Percentiles rank a stretch among this genome's conserved stretches.
These are phyloP conservation scores for Girardinus metallicus DNA, from an alignment of 2,797 vertebrate species.

Conservation along the genomic window DNA sequence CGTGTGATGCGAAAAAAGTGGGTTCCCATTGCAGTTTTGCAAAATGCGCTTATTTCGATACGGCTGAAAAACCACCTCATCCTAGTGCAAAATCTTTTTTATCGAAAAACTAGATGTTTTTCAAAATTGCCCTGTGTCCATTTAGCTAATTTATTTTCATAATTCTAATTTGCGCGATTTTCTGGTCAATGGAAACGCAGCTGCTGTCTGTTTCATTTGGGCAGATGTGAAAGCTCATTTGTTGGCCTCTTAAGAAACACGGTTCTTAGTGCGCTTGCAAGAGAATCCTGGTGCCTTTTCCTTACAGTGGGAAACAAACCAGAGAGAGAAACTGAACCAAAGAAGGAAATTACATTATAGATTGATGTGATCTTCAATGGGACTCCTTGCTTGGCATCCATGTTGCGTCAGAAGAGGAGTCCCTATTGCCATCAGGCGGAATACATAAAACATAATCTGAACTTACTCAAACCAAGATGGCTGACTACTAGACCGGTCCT, in stretches of 20 bases:
- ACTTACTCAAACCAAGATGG: slow-evolving; percentile 28
- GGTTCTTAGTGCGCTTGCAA: neutral
- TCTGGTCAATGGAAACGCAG: too few species aligned
- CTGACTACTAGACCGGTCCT: neutral
- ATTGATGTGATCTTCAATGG: neutral
- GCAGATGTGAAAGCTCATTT: neutral
- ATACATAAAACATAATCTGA: slow-evolving; percentile 59
- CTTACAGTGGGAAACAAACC: neutral
- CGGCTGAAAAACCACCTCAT: too few species aligned
- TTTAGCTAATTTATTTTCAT: too few species aligned
- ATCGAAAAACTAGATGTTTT: too few species aligned
- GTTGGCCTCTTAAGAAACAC: neutral
- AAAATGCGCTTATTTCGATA: too few species aligned
- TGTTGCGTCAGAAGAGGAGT: neutral
- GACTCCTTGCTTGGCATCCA: neutral
- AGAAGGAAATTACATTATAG: neutral
- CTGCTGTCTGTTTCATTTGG: neutral
- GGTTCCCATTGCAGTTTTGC: too few species aligned
- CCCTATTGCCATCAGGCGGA: slow-evolving; percentile 43
- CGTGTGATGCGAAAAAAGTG: too few species aligned
- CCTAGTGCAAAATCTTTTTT: too few species aligned
- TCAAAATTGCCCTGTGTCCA: too few species aligned
- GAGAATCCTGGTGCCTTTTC: neutral
- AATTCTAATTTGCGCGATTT: too few species aligned
- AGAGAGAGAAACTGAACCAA: neutral